These are phyloP conservation scores for Ferrisia virgata DNA, from an alignment of 2,888 invertebrate species.

Conservation along the genomic window DNA sequence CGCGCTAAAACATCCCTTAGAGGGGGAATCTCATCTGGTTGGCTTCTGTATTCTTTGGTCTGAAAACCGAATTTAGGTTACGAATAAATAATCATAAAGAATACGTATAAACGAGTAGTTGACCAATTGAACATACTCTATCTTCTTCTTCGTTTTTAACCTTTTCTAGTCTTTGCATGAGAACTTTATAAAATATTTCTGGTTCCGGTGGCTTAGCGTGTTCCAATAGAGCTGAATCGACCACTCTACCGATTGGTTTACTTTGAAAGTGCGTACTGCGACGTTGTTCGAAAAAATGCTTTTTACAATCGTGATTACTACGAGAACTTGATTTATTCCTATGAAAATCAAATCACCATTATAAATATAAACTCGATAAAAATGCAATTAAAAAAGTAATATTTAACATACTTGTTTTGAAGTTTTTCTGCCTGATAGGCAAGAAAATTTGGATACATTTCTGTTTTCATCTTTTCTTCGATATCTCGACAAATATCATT, in stretches of 20 bases:
- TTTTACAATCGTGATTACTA: neutral
- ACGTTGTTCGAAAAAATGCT: neutral
- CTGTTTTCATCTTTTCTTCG: neutral
- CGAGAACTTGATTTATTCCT: neutral
- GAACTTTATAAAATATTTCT: neutral
- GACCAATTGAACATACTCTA: neutral
- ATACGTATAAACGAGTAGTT: neutral
- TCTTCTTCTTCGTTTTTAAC: constrained; percentile 13
- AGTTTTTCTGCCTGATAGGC: neutral
- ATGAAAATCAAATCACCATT: neutral
- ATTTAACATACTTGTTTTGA: neutral
- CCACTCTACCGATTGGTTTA: neutral
- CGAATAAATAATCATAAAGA: neutral
- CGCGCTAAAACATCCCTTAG: neutral
- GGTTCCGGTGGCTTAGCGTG: neutral
- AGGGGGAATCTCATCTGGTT: neutral
- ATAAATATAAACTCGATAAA: neutral
- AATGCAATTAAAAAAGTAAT: neutral
- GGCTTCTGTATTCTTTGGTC: neutral
- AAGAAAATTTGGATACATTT: constrained; percentile 7
- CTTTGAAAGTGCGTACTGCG: neutral
- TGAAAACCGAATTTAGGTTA: neutral
- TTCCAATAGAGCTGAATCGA: neutral
- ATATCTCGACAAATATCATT: neutral
- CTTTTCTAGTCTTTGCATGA: neutral